Conservation (phyloP, 2,888 invertebrate species). For the Erebia ligea region DNA sequence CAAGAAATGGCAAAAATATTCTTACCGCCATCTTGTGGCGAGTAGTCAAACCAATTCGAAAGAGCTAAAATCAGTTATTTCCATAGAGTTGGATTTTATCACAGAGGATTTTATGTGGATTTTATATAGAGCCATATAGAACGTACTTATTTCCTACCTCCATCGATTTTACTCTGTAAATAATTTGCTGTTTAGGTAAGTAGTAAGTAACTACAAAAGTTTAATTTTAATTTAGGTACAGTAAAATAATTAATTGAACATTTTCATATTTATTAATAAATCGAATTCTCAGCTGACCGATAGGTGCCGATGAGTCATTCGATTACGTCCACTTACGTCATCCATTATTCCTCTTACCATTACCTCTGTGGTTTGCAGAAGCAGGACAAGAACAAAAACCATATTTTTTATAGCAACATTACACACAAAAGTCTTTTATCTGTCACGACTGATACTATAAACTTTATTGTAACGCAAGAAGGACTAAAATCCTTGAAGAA, state of each 20-base stretch:
- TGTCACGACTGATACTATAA: constrained; percentile 59
- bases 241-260: neutral
- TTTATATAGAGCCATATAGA: no score
- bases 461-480: constrained; percentile 56
- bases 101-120: no score
- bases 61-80: neutral
- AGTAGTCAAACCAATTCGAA: constrained; percentile 40
- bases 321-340: constrained; percentile 47
- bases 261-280: neutral
- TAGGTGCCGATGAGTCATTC: constrained; percentile 48
- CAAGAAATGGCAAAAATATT: neutral
- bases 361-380: constrained; percentile 28
- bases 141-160: no score
- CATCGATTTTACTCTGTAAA: no score
- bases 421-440: constrained; percentile 48
- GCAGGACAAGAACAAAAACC: constrained; percentile 32
- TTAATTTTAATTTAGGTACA: neutral
- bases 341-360: constrained; percentile 27
- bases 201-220: no score
- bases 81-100: no score
- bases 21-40: constrained; percentile 45
- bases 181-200: no score
- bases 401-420: constrained; percentile 57
- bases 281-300: constrained; percentile 37
- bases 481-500: constrained; percentile 56